Percentiles rank a stretch among this genome's conserved stretches.
These are phyloP conservation scores for Romanomermis culicivorax DNA, from an alignment of 2,888 invertebrate species.

Conservation along the genomic window DNA sequence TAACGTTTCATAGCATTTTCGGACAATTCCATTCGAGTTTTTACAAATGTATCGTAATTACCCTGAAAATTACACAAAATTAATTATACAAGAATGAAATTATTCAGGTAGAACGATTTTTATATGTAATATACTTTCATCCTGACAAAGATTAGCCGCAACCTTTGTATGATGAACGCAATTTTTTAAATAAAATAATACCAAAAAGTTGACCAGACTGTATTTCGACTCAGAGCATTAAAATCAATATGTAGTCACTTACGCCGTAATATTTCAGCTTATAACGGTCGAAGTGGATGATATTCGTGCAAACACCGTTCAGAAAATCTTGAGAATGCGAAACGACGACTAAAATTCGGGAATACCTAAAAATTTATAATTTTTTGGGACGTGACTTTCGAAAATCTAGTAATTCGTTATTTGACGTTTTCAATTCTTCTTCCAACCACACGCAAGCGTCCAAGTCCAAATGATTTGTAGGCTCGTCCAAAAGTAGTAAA, in stretches of 20 bases:
- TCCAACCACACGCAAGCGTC: slow-evolving; percentile 99
- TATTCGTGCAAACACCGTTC: slow-evolving; percentile 75
- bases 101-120: too few species aligned
- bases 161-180: too few species aligned
- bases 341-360: slow-evolving; percentile 82
- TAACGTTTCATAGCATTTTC: slow-evolving; percentile 98
- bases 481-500: slow-evolving; percentile 40
- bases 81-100: too few species aligned
- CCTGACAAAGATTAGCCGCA: too few species aligned
- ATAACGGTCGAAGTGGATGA: slow-evolving; percentile 78
- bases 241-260: too few species aligned
- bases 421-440: slow-evolving; percentile 63
- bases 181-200: too few species aligned
- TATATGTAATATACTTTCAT: too few species aligned
- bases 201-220: too few species aligned
- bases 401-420: not conserved
- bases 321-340: slow-evolving; percentile 98
- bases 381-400: not conserved
- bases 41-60: slow-evolving; percentile 87
- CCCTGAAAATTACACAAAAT: slow-evolving; percentile 35
- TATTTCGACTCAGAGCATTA: too few species aligned
- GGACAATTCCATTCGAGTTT: slow-evolving; percentile 71
- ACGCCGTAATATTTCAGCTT: slow-evolving; percentile 80
- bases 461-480: slow-evolving; percentile 43
- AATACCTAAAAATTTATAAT: slow-evolving; percentile 43